phyloP scores from a whole-genome alignment of 2,113 vertebrate genomes.

The Etheostoma spectabile region DNA sequence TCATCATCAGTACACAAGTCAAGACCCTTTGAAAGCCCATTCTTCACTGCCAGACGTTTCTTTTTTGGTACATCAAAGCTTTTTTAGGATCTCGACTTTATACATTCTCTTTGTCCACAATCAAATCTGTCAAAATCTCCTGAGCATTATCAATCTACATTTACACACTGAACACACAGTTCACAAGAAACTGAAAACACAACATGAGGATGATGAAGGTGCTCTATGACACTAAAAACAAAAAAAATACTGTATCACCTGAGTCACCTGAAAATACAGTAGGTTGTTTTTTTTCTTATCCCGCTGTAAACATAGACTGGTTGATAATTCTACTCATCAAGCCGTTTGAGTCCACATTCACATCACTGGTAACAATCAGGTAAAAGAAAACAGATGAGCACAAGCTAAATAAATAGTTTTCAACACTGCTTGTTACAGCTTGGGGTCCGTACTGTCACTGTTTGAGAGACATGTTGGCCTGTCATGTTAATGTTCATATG shows the following conservation, averaged over 20 bases:
- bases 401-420: slow-evolving; percentile 74
- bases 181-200: slow-evolving; percentile 38
- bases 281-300: slow-evolving; percentile 15
- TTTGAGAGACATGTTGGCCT: slow-evolving; percentile 22
- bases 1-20: slow-evolving; percentile 28
- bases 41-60: neutral
- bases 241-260: slow-evolving; percentile 32
- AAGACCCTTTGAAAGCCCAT: slow-evolving; percentile 39
- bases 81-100: slow-evolving; percentile 49
- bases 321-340: slow-evolving; percentile 33
- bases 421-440: slow-evolving; percentile 50
- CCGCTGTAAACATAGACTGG: slow-evolving; percentile 78
- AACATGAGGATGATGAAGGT: slow-evolving; percentile 31
- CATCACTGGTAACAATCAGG: slow-evolving; percentile 47
- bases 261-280: slow-evolving; percentile 45
- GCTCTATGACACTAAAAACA: slow-evolving; percentile 29
- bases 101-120: slow-evolving; percentile 81
- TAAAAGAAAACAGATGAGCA: slow-evolving; percentile 51
- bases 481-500: slow-evolving; percentile 14
- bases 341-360: slow-evolving; percentile 49
- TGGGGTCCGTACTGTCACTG: slow-evolving; percentile 38
- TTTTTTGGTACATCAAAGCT: slow-evolving; percentile 40
- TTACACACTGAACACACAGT: slow-evolving; percentile 46
- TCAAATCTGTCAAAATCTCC: slow-evolving; percentile 74
- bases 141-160: slow-evolving; percentile 65